Evolutionary conservation across 2,113 vertebrate species (phyloP).

Genomic region (Lophius piscatorius): DNA sequence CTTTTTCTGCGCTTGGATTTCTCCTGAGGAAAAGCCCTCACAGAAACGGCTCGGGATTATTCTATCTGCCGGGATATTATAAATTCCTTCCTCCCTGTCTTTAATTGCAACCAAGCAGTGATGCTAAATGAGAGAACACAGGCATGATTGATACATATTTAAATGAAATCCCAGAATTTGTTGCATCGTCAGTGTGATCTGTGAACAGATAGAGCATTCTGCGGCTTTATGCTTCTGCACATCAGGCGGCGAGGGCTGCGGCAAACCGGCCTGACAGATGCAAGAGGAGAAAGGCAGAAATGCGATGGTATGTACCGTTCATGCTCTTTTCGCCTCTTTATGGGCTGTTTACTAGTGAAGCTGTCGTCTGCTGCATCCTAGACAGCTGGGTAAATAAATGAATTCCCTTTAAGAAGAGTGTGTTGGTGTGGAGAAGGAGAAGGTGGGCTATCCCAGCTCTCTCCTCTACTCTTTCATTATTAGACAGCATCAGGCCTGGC

Average conservation of each 20-base stretch:
- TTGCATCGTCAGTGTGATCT: slow-evolving; percentile 3
- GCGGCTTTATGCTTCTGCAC: slow-evolving; percentile 66
- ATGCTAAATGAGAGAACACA: slow-evolving; percentile 25
- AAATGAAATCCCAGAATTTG: slow-evolving; percentile 12
- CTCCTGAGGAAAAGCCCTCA: slow-evolving; percentile 6
- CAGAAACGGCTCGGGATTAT: slow-evolving; percentile 28
- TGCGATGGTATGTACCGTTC: slow-evolving; percentile 72
- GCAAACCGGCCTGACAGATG: slow-evolving; percentile 78
- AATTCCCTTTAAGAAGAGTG: slow-evolving; percentile 17
- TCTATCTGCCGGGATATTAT: slow-evolving; percentile 43
- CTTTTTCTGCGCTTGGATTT: slow-evolving; percentile 33
- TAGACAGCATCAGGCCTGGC: slow-evolving; percentile 69
- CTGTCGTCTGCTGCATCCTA: slow-evolving; percentile 27
- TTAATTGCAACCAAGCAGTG: slow-evolving; percentile 48
- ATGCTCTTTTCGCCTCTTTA: slow-evolving; percentile 24
- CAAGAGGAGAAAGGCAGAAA: slow-evolving; percentile 65
- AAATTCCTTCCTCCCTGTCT: slow-evolving; percentile 35
- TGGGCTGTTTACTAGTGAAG: slow-evolving; percentile 25
- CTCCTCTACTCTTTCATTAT: slow-evolving; percentile 61
- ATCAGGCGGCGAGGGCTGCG: slow-evolving; percentile 76
- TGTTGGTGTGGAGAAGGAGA: slow-evolving; percentile 21
- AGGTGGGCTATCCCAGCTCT: slow-evolving; percentile 30
- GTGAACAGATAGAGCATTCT: slow-evolving; percentile 35
- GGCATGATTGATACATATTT: slow-evolving; percentile 35
- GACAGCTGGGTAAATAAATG: slow-evolving; percentile 43